These are phyloP conservation scores for Papilio polyxenes DNA, from an alignment of 1,140 invertebrate species.

Conservation along the genomic window DNA sequence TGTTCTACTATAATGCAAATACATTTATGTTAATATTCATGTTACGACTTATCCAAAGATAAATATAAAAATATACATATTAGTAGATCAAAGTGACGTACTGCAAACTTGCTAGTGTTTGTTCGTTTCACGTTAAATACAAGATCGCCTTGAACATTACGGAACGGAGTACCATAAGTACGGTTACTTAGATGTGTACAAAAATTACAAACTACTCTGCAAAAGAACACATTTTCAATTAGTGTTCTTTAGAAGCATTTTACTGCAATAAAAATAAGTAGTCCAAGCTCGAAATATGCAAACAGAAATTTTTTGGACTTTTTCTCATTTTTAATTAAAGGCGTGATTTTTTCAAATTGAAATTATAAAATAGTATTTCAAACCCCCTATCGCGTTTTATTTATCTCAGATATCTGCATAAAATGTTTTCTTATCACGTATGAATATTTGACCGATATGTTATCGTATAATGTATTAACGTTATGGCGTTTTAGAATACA, in stretches of 20 bases:
- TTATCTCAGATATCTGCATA: not conserved
- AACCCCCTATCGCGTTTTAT: not conserved
- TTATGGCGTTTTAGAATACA: not conserved
- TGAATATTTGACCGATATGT: not conserved
- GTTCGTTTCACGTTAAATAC: slow-evolving; percentile 6
- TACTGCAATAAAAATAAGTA: too few species aligned
- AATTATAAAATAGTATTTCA: not conserved
- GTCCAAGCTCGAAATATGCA: too few species aligned
- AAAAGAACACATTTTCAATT: not conserved
- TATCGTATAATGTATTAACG: not conserved
- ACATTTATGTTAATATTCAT: not conserved
- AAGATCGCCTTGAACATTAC: slow-evolving; percentile 1
- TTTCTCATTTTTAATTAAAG: too few species aligned
- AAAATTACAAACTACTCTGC: not conserved
- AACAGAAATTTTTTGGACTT: too few species aligned
- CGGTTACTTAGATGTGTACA: not conserved
- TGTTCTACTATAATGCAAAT: not conserved
- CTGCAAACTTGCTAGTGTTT: not conserved
- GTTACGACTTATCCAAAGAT: not conserved
- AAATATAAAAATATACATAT: not conserved
- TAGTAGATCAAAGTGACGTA: not conserved
- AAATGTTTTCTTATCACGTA: not conserved
- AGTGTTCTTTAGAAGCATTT: not conserved
- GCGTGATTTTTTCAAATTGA: not conserved
- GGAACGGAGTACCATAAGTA: not conserved